Evolutionary conservation across 2,888 invertebrate genomes (phyloP).

Genomic region (Drymonia ruficornis): DNA sequence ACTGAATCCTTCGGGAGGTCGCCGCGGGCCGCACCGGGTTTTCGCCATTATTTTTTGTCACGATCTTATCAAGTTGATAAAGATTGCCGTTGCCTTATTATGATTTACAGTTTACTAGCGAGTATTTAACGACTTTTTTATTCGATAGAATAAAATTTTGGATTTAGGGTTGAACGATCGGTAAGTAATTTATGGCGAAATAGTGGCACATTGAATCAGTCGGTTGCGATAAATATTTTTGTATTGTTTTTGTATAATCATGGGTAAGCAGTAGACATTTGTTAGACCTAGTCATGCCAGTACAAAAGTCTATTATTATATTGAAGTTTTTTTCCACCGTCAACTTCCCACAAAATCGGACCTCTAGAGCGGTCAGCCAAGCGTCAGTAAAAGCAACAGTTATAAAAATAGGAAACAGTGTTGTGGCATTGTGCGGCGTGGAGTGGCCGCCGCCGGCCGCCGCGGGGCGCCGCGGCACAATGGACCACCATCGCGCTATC

Average conservation of each 20-base stretch:
- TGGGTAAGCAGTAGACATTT: neutral
- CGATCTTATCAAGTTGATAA: constrained; percentile 65
- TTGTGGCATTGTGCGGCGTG: constrained; percentile 64
- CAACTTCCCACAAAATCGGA: constrained; percentile 74
- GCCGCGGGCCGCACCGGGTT: constrained; percentile 59
- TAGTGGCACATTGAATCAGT: constrained; percentile 39
- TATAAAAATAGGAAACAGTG: constrained; percentile 78
- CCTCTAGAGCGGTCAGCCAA: constrained; percentile 70
- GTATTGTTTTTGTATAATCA: constrained; percentile 7
- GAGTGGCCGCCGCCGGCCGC: constrained; percentile 60
- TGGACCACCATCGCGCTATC: constrained; percentile 82
- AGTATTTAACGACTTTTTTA: constrained; percentile 56
- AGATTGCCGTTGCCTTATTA: constrained; percentile 50
- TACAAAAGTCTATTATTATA: too few species aligned
- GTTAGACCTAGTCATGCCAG: too few species aligned
- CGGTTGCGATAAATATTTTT: constrained; percentile 4
- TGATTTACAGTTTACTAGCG: constrained; percentile 56
- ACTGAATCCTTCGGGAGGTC: constrained; percentile 57
- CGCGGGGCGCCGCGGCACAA: constrained; percentile 72
- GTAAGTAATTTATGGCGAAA: constrained; percentile 38
- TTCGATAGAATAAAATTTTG: constrained; percentile 6
- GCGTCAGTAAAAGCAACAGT: constrained; percentile 74
- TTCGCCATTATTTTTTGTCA: constrained; percentile 73
- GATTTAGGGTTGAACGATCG: constrained; percentile 42
- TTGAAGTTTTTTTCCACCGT: constrained; percentile 35